These are phyloP conservation scores for Bubo bubo DNA, from an alignment of 2,113 vertebrate species.

Conservation along the genomic window DNA sequence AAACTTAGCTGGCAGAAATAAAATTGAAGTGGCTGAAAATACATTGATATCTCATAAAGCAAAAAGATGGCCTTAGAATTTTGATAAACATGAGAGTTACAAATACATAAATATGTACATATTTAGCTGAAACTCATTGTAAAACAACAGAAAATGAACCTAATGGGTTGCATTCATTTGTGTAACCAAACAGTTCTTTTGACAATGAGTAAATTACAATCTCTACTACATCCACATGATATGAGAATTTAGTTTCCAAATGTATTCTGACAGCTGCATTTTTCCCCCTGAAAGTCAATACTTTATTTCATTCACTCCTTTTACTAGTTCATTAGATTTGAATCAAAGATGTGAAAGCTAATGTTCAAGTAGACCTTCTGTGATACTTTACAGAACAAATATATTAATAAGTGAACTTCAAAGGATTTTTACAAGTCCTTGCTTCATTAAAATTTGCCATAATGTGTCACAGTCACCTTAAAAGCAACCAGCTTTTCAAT, in stretches of 20 bases:
- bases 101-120: background rate
- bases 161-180: background rate
- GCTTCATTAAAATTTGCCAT: constrained; percentile 38
- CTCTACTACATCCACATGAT: background rate
- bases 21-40: background rate
- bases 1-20: background rate
- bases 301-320: background rate
- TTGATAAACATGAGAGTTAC: background rate
- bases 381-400: constrained; percentile 27
- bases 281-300: background rate
- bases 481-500: background rate
- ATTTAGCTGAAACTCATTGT: background rate
- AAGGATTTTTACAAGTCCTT: constrained; percentile 20
- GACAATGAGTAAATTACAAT: background rate
- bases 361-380: background rate
- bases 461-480: background rate
- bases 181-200: background rate
- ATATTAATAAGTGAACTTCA: constrained; percentile 11
- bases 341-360: background rate
- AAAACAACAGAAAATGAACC: background rate
- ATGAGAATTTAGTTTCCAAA: background rate
- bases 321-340: background rate
- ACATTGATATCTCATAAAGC: background rate
- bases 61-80: background rate
- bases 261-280: background rate